Conservation (phyloP, 1,140 invertebrate genomes). For the Bradysia coprophila region DNA sequence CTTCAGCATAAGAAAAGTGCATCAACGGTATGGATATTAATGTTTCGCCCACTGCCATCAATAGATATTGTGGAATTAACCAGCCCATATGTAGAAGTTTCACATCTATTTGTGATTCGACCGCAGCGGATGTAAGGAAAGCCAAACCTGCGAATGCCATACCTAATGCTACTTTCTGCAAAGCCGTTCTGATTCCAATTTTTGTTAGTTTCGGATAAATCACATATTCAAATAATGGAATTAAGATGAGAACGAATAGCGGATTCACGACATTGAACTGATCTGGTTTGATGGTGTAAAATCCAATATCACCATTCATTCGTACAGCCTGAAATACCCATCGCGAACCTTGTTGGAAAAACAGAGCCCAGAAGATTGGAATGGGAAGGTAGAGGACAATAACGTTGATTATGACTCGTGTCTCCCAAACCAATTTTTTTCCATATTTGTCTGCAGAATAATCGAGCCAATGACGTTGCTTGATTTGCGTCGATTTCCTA, state of each 20-base stretch:
- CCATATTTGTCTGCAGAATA: conserved; percentile 1
- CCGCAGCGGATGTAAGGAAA: neutral
- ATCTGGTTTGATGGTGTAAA: conserved; percentile 41
- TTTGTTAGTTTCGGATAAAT: neutral
- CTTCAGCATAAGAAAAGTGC: conserved; percentile 48
- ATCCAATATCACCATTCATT: conserved; percentile 45
- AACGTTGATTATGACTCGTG: conserved; percentile 6
- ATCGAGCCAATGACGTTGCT: no score
- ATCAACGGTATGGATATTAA: conserved; percentile 57
- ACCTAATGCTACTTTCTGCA: neutral
- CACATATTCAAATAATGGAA: conserved; percentile 56
- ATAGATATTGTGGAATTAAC: conserved; percentile 64
- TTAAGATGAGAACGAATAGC: conserved; percentile 48
- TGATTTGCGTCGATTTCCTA: no score
- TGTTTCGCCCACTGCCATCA: conserved; percentile 51
- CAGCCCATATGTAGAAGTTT: conserved; percentile 56
- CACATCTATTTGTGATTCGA: conserved; percentile 12
- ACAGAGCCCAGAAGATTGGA: neutral
- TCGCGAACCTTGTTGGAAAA: conserved; percentile 36
- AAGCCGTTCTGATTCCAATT: neutral
- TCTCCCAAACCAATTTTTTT: conserved; percentile 5
- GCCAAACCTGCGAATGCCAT: neutral
- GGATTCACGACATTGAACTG: conserved; percentile 60
- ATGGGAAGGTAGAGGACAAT: neutral
- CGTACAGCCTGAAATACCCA: conserved; percentile 41